These are phyloP conservation scores for Sebastes diploproa DNA, from an alignment of 2,797 vertebrate genomes.

Conservation along the genomic window DNA sequence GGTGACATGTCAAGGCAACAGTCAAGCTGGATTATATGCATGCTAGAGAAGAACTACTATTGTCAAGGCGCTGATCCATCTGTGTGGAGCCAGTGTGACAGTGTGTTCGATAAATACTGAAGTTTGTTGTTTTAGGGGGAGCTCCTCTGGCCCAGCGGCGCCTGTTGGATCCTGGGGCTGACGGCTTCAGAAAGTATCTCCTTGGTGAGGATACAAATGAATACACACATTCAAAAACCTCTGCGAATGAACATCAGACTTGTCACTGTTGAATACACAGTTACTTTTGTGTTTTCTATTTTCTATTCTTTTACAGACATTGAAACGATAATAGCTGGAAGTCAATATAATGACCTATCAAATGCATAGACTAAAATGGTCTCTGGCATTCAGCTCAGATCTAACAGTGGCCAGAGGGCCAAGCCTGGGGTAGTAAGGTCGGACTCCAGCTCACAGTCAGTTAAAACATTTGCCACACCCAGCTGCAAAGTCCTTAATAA, in stretches of 20 bases:
- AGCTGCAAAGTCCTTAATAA: neutral
- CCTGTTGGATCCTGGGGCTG: conserved; percentile 75
- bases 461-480: neutral
- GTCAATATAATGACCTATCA: neutral
- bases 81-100: neutral
- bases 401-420: neutral
- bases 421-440: neutral
- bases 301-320: neutral
- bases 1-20: neutral
- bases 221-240: neutral
- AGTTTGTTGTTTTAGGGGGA: conserved; percentile 36
- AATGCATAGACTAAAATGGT: neutral
- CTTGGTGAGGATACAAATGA: conserved; percentile 60
- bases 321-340: neutral
- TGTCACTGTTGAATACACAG: neutral
- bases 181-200: conserved; percentile 35
- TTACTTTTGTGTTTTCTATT: neutral
- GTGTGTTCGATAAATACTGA: neutral
- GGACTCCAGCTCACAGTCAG: neutral
- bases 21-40: neutral
- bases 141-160: conserved; percentile 62
- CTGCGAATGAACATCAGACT: neutral
- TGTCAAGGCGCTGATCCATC: neutral
- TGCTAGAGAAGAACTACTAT: neutral
- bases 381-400: neutral